Evolutionary conservation across 2,797 vertebrate species (phyloP).

Genomic region (Passerculus sandwichensis): DNA sequence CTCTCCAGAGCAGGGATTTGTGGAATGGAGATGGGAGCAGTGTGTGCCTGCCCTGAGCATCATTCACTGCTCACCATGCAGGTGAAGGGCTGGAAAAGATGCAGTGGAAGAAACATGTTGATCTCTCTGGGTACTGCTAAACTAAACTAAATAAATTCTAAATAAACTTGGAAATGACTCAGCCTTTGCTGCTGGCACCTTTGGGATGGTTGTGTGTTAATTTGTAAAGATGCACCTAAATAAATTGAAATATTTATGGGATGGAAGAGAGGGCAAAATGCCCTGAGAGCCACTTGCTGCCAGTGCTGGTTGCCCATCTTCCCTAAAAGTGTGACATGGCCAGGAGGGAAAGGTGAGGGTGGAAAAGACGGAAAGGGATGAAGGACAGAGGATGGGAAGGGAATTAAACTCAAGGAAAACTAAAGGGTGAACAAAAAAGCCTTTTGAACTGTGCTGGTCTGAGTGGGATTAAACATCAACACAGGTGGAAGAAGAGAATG

Average conservation of each 20-base stretch:
- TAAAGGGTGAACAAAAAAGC: not conserved
- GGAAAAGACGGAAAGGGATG: not conserved
- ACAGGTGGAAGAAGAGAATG: not conserved
- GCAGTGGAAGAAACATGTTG: not conserved
- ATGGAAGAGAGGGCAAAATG: not conserved
- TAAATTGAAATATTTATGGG: not conserved
- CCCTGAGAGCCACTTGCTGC: not conserved
- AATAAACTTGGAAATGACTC: not conserved
- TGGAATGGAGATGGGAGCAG: not conserved
- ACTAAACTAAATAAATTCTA: not conserved
- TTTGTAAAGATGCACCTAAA: not conserved
- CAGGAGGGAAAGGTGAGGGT: not conserved
- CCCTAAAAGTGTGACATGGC: fast-evolving
- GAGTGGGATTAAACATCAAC: not conserved
- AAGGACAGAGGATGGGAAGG: not conserved
- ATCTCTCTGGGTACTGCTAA: not conserved
- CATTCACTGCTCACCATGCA: fast-evolving
- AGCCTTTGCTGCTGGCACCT: not conserved
- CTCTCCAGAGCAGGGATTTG: not conserved
- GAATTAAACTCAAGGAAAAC: not conserved
- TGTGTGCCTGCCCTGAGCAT: not conserved
- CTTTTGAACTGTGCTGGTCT: not conserved
- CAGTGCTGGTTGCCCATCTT: not conserved
- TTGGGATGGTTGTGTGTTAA: not conserved
- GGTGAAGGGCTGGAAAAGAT: not conserved